A percentile compares a stretch with the other conserved stretches of the same genome.
Conservation (phyloP, 2,888 invertebrate species). For the Aspidiotus destructor region DNA sequence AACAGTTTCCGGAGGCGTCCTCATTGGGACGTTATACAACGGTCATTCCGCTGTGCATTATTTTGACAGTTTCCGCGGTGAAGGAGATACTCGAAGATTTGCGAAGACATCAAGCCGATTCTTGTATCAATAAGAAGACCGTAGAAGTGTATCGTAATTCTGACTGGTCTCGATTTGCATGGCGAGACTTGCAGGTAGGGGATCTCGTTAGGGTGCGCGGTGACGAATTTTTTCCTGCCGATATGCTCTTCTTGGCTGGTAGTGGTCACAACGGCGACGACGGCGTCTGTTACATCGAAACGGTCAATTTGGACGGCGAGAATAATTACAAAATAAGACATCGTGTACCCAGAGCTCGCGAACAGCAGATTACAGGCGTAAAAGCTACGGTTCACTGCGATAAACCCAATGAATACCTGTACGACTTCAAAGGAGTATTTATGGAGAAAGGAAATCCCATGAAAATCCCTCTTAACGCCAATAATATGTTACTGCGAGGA, state of each 20-base stretch:
- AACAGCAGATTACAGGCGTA: background rate
- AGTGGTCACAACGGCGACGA: slow-evolving; percentile 13
- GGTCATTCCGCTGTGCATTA: slow-evolving; percentile 27
- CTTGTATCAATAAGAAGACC: slow-evolving; percentile 80
- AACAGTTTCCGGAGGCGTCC: slow-evolving; percentile 34
- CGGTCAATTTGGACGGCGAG: slow-evolving; percentile 33
- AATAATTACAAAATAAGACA: slow-evolving; percentile 30
- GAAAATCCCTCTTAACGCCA: slow-evolving; percentile 16
- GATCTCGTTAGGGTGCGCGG: slow-evolving; percentile 87
- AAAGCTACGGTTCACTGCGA: slow-evolving; percentile 32
- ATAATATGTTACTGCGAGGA: slow-evolving; percentile 30
- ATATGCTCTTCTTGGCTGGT: slow-evolving; percentile 63
- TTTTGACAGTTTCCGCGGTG: slow-evolving; percentile 25
- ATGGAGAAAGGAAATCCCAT: background rate
- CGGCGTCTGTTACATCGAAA: slow-evolving; percentile 32
- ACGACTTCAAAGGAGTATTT: slow-evolving; percentile 29
- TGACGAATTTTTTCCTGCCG: slow-evolving; percentile 93
- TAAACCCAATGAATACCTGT: slow-evolving; percentile 29
- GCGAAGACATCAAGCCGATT: slow-evolving; percentile 72
- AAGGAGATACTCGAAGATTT: slow-evolving; percentile 30
- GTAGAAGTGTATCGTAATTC: slow-evolving; percentile 74
- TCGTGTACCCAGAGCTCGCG: slow-evolving; percentile 9
- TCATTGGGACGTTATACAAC: slow-evolving; percentile 33
- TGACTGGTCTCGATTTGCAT: slow-evolving; percentile 67
- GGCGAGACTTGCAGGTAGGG: slow-evolving; percentile 79